These are phyloP conservation scores for Toxotes jaculatrix DNA, from an alignment of 2,113 vertebrate genomes.

Conservation along the genomic window DNA sequence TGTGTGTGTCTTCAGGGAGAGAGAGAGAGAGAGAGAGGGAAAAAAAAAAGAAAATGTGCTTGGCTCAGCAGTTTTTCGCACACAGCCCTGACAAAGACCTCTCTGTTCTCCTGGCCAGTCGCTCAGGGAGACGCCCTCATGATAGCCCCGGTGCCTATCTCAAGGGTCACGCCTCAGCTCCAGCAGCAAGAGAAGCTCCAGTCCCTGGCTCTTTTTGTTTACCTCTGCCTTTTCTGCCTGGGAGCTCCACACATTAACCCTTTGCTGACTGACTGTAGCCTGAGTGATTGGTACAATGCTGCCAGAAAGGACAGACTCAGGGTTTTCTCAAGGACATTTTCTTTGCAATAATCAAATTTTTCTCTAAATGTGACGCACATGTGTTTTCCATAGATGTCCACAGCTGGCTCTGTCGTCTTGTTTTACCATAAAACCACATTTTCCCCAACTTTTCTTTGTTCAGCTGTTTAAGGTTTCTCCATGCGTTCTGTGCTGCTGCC, in stretches of 20 bases:
- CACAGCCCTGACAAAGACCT: slow-evolving; percentile 75
- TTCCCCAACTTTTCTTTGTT: neutral
- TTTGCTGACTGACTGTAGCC: slow-evolving; percentile 1
- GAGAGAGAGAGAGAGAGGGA: slow-evolving; percentile 18
- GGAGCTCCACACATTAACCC: slow-evolving; percentile 53
- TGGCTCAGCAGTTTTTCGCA: slow-evolving; percentile 77
- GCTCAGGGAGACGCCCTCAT: slow-evolving; percentile 77
- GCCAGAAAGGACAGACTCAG: neutral
- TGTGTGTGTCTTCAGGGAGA: slow-evolving; percentile 57
- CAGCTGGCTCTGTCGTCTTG: neutral
- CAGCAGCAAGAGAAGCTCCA: slow-evolving; percentile 55
- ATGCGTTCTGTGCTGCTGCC: neutral
- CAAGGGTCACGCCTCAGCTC: slow-evolving; percentile 74
- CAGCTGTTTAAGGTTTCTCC: neutral
- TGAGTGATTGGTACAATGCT: neutral
- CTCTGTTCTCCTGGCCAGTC: slow-evolving; percentile 70
- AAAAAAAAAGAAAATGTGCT: slow-evolving; percentile 51
- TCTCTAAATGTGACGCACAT: neutral
- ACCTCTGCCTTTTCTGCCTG: slow-evolving; percentile 46
- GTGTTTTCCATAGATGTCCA: neutral
- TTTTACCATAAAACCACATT: neutral
- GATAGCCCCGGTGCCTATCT: slow-evolving; percentile 79
- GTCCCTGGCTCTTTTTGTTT: slow-evolving; percentile 60
- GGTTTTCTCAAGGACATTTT: neutral
- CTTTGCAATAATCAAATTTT: neutral